Base-by-base conservation (phyloP, 2,113 vertebrate species). In the Trichomycterus rosablanca region DNA sequence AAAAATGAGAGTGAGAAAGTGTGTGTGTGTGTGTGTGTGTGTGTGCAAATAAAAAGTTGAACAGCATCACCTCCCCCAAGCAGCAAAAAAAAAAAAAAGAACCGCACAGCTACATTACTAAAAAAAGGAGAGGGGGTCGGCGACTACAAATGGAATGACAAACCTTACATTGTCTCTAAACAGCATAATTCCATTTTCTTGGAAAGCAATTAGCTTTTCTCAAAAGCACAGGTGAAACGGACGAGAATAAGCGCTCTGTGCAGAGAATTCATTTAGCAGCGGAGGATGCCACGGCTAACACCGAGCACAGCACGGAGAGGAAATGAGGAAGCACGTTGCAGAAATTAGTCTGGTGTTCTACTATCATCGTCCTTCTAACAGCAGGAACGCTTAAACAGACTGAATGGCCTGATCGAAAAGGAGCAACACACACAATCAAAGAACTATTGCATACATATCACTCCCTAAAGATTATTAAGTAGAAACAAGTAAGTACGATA, bases 171-270 rank as follows among this genome's bases (percentile, higher is more conserved):
- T 79, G 75, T 73, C 80, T 75, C 72, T 82, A 83, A 88, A 84
- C 73, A 69, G 66, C 66, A 74, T 81, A 86, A 87, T 86, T 86
- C 83, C 78, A 87, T 86, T 87, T 90, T n/a, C 77, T 73, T 76
- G 80, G 76, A 85, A 88, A 87, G 51, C 71, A 75, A 87, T 87
- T 88, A 86, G 76, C 71, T 74, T 86, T 74, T 77, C 84, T 79
- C 74, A 82, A 84, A 84, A 75, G 76, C 79, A 86, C 82, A 88
- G 75, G 70, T 85, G 81, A 83, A 82, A 74, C 74, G 79, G 79
- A 82, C 75, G 78, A 85, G 73, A 59, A 74, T 66, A 66, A 78
- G 73, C 78, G 80, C 73, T 82, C 56, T 66, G 75, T 80, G 72
- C 64, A 64, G 71, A 48, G 74, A 78, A 81, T 82, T 82, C 70